Conservation (phyloP, 2,113 vertebrate genomes). For the Otus sunia region DNA sequence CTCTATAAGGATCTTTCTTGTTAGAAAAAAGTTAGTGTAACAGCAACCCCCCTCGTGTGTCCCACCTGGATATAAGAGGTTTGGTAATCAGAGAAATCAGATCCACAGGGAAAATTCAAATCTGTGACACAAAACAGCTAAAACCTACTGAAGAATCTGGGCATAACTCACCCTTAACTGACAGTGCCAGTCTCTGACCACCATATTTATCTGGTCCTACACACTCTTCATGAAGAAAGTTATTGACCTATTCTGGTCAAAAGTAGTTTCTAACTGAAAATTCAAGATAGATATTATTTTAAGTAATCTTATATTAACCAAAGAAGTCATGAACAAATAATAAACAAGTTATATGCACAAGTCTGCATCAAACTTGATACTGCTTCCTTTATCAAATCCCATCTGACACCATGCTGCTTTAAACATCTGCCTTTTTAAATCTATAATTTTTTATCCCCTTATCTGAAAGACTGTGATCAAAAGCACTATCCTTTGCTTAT, state of each 20-base stretch:
- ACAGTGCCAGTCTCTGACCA: neutral
- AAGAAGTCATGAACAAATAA: neutral
- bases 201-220: neutral
- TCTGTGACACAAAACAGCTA: neutral
- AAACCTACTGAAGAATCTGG: neutral
- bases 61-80: neutral
- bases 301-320: neutral
- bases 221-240: neutral
- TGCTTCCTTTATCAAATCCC: neutral
- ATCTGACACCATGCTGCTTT: neutral
- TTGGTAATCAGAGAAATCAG: neutral
- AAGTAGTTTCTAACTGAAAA: neutral
- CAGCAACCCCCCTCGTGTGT: neutral
- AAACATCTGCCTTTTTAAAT: neutral
- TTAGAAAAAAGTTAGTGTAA: neutral
- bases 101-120: neutral
- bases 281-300: neutral
- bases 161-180: neutral
- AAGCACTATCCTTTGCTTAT: neutral
- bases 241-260: neutral
- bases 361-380: neutral
- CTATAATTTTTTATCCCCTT: neutral
- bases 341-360: neutral
- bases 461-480: neutral
- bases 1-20: neutral